Evolutionary conservation across 2,113 vertebrate species (phyloP), one percentile per base, ranked within the genome.

Genomic region (Origma solitaria): DNA sequence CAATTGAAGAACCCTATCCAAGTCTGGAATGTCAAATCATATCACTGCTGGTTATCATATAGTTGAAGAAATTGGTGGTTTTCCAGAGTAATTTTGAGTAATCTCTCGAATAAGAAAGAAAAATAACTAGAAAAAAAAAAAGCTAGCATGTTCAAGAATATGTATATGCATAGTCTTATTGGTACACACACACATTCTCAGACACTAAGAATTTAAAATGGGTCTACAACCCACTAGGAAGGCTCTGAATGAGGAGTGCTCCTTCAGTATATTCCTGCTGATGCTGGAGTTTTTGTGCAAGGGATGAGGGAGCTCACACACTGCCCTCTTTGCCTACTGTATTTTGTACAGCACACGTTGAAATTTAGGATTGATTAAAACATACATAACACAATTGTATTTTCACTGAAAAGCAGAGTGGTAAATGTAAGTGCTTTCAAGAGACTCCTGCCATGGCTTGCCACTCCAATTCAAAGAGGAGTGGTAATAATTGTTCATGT

Each of bases 371-470:
- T 79, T 71, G 68, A 88, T 81, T 88, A 93, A 69, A 65, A 79
- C 53, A 78, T 2, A 23, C 18, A 4, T 12, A 75, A 57, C 3
- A 56, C 4, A 62, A 70, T 58, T 50, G 7, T 11, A 49, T 84
- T 93, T 75, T 49, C 77, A 72, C 38, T 66, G 51, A 75, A 82
- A 64, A 93, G 72, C 76, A 60, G 79, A 56, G 87, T 9, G 38
- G 96, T 89, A 96, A 97, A 87, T 49, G 84, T 73, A 96, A 94
- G 93, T 86, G 70, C 91, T 86, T 76, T 91, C 86, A 89, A 78
- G 94, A 96, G 88, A 37, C 92, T 94, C 97, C 58, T 97, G 97
- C 97, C 95, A 96, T 64, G 96, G 97, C 97, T 97, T 98, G 98
- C 97, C 95, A 97, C 95, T 93, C 69, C 94, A 96, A 96, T 76